Evolutionary conservation across 2,888 invertebrate genomes (phyloP).

Genomic region (Sinhomidia bicolor): DNA sequence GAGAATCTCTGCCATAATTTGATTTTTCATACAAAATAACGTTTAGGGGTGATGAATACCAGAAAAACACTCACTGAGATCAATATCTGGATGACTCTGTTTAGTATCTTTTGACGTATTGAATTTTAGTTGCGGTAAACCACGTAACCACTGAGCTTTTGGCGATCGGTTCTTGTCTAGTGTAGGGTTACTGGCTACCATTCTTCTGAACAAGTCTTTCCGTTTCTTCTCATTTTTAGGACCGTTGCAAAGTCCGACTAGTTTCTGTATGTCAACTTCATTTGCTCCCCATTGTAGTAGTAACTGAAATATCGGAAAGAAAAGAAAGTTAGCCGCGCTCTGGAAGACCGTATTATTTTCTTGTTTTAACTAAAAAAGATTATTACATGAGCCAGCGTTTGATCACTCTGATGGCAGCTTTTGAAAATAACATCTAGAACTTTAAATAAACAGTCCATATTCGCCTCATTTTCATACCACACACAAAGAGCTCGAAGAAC

Average conservation of each 20-base stretch:
- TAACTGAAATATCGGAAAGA: constrained; percentile 57
- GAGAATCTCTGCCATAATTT: too few relatives aligned
- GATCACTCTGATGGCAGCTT: constrained; percentile 68
- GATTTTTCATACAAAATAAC: too few relatives aligned
- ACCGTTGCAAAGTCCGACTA: constrained; percentile 67
- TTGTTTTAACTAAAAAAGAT: too few relatives aligned
- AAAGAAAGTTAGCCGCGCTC: too few relatives aligned
- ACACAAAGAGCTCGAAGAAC: constrained; percentile 74
- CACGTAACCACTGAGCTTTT: constrained; percentile 77
- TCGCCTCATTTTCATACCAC: constrained; percentile 76
- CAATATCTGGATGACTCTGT: constrained; percentile 74
- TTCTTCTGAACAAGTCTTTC: constrained; percentile 76
- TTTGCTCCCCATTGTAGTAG: constrained; percentile 78
- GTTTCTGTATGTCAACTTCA: constrained; percentile 69
- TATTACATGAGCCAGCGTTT: constrained; percentile 61
- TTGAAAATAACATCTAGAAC: constrained; percentile 74
- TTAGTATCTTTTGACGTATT: constrained; percentile 66
- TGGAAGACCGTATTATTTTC: too few relatives aligned
- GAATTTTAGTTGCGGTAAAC: constrained; percentile 75
- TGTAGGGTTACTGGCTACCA: constrained; percentile 74
- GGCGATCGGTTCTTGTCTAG: constrained; percentile 75
- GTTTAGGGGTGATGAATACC: constrained; percentile 74
- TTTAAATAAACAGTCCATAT: constrained; percentile 74
- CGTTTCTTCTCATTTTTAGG: constrained; percentile 76
- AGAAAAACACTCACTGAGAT: constrained; percentile 79